Base-by-base conservation (phyloP, 2,888 invertebrate genomes). In the Alviniconcha strummeri region DNA sequence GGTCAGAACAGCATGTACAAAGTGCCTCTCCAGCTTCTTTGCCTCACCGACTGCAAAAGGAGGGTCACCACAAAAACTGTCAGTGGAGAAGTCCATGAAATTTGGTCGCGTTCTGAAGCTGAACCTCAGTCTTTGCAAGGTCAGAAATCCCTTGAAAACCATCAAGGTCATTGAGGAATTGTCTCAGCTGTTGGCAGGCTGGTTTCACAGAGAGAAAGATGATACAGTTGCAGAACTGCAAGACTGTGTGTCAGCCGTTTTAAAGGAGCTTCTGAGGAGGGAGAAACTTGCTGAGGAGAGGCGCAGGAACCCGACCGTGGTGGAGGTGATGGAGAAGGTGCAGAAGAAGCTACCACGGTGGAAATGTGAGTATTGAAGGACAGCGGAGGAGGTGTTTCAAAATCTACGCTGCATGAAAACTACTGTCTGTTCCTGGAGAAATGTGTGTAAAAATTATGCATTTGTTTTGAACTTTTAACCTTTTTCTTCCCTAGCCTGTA, bases 241-340 rank as follows among this genome's bases (percentile, higher is more conserved):
- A 13, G 36, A n/a, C 36, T 55, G 74, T 17, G 64, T 82, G 54
- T 36, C 19, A 5, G 9, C 36, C 11, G 64, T 82, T 3, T 9
- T 36, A 2, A 17, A 8, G 5, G 55, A 69, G 17, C 67, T 82
- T n/a, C n/a, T 19, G 69, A 64, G 15, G 71, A 82, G 82, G n/a
- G 82, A 82, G 77, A 56, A 76, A 19, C 9, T 54, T 6, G 77
- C 57, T 8, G 82, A 82, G 17, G 69, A 69, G 77, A 67, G 55
- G 17, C 60, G 82, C 15, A 67, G n/a, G 64, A 77, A 82, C 57
- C 82, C 82, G 8, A 56, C 54, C 60, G 69, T 82, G n/a, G 77
- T 9, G 7, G 77, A 77, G 13, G 82, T 82, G 54, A 77, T 77
- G 36, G 60, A 77, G 69, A 82, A 54, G 56, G 69, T 82, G 67